Base-by-base conservation (phyloP, 2,888 invertebrate genomes). In the Chrysina gloriosa region DNA sequence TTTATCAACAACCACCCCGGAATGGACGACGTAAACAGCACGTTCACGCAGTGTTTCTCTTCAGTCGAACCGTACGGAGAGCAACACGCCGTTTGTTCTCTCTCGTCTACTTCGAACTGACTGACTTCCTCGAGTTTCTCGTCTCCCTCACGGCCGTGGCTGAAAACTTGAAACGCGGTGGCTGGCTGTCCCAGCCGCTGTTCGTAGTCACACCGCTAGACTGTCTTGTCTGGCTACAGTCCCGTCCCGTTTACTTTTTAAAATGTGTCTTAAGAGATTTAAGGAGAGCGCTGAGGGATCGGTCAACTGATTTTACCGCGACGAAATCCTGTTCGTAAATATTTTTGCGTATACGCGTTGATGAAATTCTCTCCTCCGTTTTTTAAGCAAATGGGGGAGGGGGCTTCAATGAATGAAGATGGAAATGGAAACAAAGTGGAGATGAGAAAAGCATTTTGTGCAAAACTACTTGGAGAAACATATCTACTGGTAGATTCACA, bases 181-280 rank as follows among this genome's bases (percentile, higher is more conserved):
- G 58, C 56, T 56, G 48, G 27, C 58, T 36, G 58, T 61, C 42
- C 50, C 36, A 39, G 52, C 65, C 50, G 36, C 31, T 39, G 7
- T 42, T 63, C 63, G 48, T 45, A 52, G 52, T 52, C 52, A 52
- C 58, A 61, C 27, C 9, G 31, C 31, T 31, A 31, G 31, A 31
- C 31, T 4, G 54, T 31, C 48, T 27, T 27, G 48, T 48, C 63
- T 14, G 39, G 14, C 11, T 39, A n/a, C n/a, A n/a, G 19, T 45
- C 45, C 45, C 45, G 45, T 45, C 48, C 61, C 68, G 63, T 63
- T 63, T 63, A 34, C 68, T 63, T 52, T 39, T 16, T 27, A 45
- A 61, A 34, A 58, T 54, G 54, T 68, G 31, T 63, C 70, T 72
- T 70, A 72, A 71, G 71, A 72, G 72, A 73, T 72, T 72, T 73